These are phyloP conservation scores for Archaeoteleia sp. DNA, from an alignment of 2,888 invertebrate species.

Conservation along the genomic window DNA sequence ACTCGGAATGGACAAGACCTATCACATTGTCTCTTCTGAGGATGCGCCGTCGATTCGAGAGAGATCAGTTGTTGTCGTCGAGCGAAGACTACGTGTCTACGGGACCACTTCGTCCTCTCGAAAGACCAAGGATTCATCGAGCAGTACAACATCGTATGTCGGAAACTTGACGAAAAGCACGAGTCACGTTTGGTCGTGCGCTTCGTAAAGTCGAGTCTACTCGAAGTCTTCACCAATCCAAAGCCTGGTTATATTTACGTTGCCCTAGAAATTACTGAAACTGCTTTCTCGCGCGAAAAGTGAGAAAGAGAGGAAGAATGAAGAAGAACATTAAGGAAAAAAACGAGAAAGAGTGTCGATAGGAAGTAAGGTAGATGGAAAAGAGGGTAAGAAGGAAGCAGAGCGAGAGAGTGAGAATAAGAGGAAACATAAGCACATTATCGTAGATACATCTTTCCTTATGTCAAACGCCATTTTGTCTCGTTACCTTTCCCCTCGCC, in stretches of 20 bases:
- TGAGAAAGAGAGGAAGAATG: slow-evolving; percentile 33
- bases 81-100: slow-evolving; percentile 7
- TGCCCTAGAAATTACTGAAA: slow-evolving; percentile 1
- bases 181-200: not conserved
- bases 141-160: too few relatives aligned
- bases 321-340: slow-evolving; percentile 32
- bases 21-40: slow-evolving; percentile 45
- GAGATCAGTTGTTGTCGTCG: slow-evolving; percentile 22
- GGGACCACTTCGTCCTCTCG: not conserved
- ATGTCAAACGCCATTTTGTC: too few relatives aligned
- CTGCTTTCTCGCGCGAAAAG: slow-evolving; percentile 28
- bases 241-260: slow-evolving; percentile 38
- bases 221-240: slow-evolving; percentile 28
- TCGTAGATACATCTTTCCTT: too few relatives aligned
- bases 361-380: slow-evolving; percentile 9
- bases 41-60: slow-evolving; percentile 35
- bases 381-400: slow-evolving; percentile 5
- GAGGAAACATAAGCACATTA: slow-evolving; percentile 10
- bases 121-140: not conserved
- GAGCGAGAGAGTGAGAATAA: slow-evolving; percentile 7
- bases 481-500: slow-evolving; percentile 9
- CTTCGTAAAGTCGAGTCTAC: not conserved
- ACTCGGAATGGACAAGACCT: slow-evolving; percentile 53
- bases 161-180: not conserved
- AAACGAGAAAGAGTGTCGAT: slow-evolving; percentile 20